phyloP scores from a whole-genome alignment of 2,888 invertebrate genomes.

The Leptothorax acervorum region DNA sequence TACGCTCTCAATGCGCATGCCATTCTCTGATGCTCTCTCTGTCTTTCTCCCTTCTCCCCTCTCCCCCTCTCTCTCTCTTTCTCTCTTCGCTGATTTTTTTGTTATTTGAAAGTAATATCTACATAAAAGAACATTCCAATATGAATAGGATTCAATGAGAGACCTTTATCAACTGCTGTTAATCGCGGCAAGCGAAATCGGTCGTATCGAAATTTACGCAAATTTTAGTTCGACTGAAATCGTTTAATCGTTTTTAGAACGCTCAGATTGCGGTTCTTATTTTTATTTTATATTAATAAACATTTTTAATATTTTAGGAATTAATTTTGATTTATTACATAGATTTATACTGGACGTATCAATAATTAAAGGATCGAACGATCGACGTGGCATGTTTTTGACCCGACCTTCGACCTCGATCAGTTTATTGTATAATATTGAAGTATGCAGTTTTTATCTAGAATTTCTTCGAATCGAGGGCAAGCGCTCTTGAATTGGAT shows the following conservation, averaged over 20 bases:
- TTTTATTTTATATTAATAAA: neutral
- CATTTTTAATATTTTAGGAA: neutral
- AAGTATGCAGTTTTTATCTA: neutral
- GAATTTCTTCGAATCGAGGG: neutral
- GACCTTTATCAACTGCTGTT: conserved; percentile 6
- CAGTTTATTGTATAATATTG: neutral
- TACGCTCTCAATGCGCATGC: conserved; percentile 20
- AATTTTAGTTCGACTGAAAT: neutral
- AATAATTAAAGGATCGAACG: neutral
- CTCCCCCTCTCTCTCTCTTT: neutral
- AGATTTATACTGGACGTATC: neutral
- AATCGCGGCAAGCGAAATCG: neutral
- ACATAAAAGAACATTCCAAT: neutral
- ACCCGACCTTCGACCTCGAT: neutral
- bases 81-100: neutral
- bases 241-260: neutral
- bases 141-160: neutral
- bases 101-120: neutral
- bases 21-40: neutral
- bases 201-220: neutral
- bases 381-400: neutral
- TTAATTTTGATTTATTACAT: neutral
- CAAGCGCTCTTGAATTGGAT: neutral
- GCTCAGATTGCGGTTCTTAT: neutral
- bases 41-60: neutral